Percentiles rank a stretch among this genome's conserved stretches.
These are phyloP conservation scores for Cryptophagus acutangulus DNA, from an alignment of 2,888 invertebrate genomes.

Conservation along the genomic window DNA sequence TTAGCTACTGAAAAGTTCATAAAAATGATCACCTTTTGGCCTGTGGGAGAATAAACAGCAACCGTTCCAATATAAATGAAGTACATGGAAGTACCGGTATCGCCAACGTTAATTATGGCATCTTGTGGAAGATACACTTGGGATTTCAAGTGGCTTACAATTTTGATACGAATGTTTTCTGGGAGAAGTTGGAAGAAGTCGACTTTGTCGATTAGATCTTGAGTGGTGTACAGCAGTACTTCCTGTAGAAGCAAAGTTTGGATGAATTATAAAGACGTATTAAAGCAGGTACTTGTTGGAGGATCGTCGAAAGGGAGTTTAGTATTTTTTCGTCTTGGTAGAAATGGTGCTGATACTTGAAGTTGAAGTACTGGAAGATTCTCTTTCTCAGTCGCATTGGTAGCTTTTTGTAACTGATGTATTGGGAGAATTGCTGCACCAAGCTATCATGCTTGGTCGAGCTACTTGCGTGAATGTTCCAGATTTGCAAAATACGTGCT, in stretches of 20 bases:
- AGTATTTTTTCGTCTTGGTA: background rate
- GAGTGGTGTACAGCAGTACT: background rate
- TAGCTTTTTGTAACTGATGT: background rate
- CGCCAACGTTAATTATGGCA: background rate
- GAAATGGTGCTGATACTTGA: constrained; percentile 3
- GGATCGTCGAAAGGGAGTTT: background rate
- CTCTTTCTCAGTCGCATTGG: background rate
- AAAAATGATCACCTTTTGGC: too few relatives aligned
- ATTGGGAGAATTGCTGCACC: background rate
- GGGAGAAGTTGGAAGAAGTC: background rate
- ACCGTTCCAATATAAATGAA: too few relatives aligned
- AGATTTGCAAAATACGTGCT: too few relatives aligned
- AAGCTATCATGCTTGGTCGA: too few relatives aligned
- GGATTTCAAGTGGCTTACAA: background rate
- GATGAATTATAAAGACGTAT: too few relatives aligned
- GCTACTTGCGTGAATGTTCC: too few relatives aligned
- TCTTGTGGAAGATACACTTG: constrained; percentile 5
- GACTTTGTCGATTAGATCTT: too few relatives aligned
- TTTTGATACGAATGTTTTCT: background rate
- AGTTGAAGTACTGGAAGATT: constrained; percentile 1
- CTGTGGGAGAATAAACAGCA: too few relatives aligned
- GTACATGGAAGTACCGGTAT: background rate
- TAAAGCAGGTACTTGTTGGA: too few relatives aligned
- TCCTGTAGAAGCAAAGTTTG: too few relatives aligned
- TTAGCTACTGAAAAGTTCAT: too few relatives aligned